Percentiles rank a stretch among this genome's conserved stretches.
phyloP scores from a whole-genome alignment of 2,113 vertebrate species.

The Etia nguti region DNA sequence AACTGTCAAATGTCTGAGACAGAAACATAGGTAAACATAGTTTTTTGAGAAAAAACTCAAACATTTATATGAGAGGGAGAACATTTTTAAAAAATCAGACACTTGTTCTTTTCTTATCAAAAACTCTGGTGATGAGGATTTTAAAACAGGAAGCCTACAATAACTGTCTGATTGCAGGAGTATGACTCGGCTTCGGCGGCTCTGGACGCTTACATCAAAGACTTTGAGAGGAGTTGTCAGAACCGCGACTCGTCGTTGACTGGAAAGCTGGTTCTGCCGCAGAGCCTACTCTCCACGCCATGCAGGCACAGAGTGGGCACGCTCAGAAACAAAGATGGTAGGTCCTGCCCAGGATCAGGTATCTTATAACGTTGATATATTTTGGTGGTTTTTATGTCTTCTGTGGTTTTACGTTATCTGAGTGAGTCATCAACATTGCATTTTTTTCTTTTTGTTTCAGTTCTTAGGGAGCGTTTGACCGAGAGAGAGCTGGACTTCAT shows the following conservation, averaged over 20 bases:
- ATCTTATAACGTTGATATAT: neutral
- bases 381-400: neutral
- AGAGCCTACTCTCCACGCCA: neutral
- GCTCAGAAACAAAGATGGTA: slow-evolving; percentile 69
- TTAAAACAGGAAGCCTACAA: neutral
- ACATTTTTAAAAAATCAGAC: neutral
- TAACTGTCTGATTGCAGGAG: neutral
- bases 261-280: slow-evolving; percentile 52
- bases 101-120: neutral
- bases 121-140: neutral
- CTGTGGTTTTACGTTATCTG: neutral
- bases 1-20: neutral
- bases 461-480: slow-evolving; percentile 64
- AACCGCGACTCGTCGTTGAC: neutral
- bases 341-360: neutral
- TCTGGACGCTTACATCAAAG: slow-evolving; percentile 85
- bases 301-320: neutral
- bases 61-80: neutral
- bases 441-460: slow-evolving; percentile 25
- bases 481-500: slow-evolving; percentile 67
- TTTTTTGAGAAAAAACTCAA: neutral
- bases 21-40: neutral
- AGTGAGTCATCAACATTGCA: neutral
- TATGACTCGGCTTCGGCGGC: slow-evolving; percentile 84
- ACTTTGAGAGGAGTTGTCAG: slow-evolving; percentile 72